A percentile compares a stretch with the other conserved stretches of the same genome.
Conservation (phyloP, 2,888 invertebrate genomes). For the Prosopocoilus inquinatus region DNA sequence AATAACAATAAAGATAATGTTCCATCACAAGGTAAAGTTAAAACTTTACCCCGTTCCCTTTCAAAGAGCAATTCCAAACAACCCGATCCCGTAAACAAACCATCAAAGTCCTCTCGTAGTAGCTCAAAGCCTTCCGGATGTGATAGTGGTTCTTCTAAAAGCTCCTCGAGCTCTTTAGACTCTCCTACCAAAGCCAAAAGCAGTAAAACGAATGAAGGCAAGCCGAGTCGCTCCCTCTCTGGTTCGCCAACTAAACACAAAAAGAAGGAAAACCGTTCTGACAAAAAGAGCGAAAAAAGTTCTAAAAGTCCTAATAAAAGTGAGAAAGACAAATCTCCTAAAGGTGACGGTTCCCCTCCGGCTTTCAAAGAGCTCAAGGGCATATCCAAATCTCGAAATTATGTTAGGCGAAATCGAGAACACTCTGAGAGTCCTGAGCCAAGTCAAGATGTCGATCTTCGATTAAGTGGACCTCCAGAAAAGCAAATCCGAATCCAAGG, state of each 20-base stretch:
- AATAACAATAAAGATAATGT: conserved; percentile 36
- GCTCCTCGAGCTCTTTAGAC: conserved; percentile 35
- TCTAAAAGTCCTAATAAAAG: conserved; percentile 15
- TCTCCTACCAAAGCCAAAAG: conserved; percentile 47
- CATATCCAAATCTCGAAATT: conserved; percentile 61
- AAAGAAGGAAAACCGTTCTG: conserved; percentile 37
- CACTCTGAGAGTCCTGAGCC: conserved; percentile 59
- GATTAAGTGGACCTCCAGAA: conserved; percentile 46
- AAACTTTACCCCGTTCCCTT: conserved; percentile 34
- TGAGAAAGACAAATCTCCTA: conserved; percentile 13
- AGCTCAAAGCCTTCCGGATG: conserved; percentile 25
- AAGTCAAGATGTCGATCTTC: conserved; percentile 47
- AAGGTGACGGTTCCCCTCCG: conserved; percentile 9
- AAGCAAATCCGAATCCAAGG: conserved; percentile 44
- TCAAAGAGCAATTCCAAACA: conserved; percentile 34
- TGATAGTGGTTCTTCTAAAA: conserved; percentile 28
- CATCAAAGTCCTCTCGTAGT: conserved; percentile 33
- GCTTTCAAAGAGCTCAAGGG: conserved; percentile 59
- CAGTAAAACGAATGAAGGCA: conserved; percentile 27
- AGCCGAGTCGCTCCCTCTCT: conserved; percentile 28
- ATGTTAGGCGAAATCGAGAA: conserved; percentile 64
- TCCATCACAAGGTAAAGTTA: conserved; percentile 28
- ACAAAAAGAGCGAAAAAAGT: conserved; percentile 36
- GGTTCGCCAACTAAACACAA: conserved; percentile 32
- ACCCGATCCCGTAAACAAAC: conserved; percentile 25